These are phyloP conservation scores for Diabrotica virgifera DNA, from an alignment of 1,140 invertebrate species.

Conservation along the genomic window DNA sequence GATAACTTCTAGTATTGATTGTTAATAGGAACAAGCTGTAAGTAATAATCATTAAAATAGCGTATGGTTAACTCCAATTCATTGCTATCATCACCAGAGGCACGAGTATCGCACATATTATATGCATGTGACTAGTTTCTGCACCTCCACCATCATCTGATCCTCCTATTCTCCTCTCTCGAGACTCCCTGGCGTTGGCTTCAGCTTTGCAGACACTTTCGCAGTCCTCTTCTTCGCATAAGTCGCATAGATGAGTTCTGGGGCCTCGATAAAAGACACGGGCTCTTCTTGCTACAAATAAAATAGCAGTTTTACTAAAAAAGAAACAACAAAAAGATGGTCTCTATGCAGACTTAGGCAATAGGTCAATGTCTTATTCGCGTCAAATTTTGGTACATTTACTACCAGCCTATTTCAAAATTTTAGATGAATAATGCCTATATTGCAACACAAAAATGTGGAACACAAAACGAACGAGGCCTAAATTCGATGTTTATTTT, in stretches of 20 bases:
- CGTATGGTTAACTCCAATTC: background rate
- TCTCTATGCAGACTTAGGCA: background rate
- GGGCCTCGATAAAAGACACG: conserved; percentile 73
- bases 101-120: background rate
- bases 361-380: background rate
- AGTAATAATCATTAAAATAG: background rate
- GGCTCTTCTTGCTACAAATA: conserved; percentile 62
- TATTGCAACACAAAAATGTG: too few relatives aligned
- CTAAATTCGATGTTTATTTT: too few relatives aligned
- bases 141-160: background rate
- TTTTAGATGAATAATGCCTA: too few relatives aligned
- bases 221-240: conserved; percentile 68
- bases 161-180: background rate
- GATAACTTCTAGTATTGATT: background rate
- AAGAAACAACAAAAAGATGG: too few relatives aligned
- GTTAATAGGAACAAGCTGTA: background rate
- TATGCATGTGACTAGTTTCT: background rate
- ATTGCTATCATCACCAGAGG: background rate
- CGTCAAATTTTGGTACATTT: too few relatives aligned
- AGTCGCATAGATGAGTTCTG: conserved; percentile 68
- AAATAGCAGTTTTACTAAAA: conserved; percentile 13
- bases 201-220: conserved; percentile 30
- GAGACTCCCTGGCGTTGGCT: conserved; percentile 19
- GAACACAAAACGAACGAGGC: too few relatives aligned
- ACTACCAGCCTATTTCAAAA: too few relatives aligned